phyloP scores from a whole-genome alignment of 2,113 vertebrate species.

The Bostrychus sinensis region DNA sequence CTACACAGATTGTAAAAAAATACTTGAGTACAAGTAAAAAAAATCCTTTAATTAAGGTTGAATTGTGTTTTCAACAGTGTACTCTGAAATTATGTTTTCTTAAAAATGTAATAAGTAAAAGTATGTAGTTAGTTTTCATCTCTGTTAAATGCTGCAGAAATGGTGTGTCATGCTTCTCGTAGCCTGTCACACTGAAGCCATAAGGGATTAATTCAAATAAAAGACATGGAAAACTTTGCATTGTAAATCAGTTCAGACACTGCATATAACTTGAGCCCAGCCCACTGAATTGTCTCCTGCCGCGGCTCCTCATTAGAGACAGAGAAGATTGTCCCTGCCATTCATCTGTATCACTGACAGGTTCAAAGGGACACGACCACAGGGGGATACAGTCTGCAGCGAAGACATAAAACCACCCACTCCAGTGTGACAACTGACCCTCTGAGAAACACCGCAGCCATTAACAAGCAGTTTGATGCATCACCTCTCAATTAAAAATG shows the following conservation, averaged over 20 bases:
- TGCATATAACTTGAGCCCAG: slow-evolving; percentile 26
- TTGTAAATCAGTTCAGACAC: slow-evolving; percentile 5
- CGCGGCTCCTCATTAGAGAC: slow-evolving; percentile 62
- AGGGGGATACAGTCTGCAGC: slow-evolving; percentile 24
- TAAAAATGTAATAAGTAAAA: too few relatives aligned
- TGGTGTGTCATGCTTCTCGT: too few relatives aligned
- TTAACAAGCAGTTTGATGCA: slow-evolving; percentile 11
- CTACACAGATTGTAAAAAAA: too few relatives aligned
- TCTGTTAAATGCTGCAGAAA: too few relatives aligned
- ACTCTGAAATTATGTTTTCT: too few relatives aligned
- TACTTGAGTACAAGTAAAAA: too few relatives aligned
- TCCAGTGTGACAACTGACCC: slow-evolving; percentile 22
- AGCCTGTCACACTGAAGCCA: too few relatives aligned
- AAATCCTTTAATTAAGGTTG: too few relatives aligned
- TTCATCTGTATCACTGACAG: slow-evolving; percentile 46
- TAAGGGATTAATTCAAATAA: neutral
- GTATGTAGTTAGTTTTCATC: too few relatives aligned
- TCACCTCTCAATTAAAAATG: neutral
- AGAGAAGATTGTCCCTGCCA: slow-evolving; percentile 42
- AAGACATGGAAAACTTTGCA: neutral
- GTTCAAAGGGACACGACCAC: slow-evolving; percentile 39
- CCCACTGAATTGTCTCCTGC: slow-evolving; percentile 25
- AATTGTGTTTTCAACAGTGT: too few relatives aligned
- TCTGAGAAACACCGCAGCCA: slow-evolving; percentile 9
- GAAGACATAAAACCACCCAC: slow-evolving; percentile 19